These are phyloP conservation scores for Struthio camelus DNA, from an alignment of 2,113 vertebrate species.

Conservation along the genomic window DNA sequence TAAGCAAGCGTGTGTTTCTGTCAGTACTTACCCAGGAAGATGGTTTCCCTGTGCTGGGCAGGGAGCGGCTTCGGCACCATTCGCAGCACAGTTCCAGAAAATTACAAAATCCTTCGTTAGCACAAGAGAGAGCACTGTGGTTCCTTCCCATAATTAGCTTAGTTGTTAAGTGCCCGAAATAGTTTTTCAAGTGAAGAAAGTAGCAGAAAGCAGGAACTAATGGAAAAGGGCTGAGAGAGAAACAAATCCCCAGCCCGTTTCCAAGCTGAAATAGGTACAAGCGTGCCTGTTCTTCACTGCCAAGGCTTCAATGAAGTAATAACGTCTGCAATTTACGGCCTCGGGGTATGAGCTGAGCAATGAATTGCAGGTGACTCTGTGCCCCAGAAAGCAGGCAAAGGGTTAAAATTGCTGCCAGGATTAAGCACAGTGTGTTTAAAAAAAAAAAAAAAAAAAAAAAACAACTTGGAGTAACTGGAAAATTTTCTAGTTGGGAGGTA, in stretches of 20 bases:
- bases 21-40: not conserved
- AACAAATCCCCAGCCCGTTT: not conserved
- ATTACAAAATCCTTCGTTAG: not conserved
- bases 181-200: not conserved
- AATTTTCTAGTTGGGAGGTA: rapidly evolving
- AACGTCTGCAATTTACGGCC: not conserved
- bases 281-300: not conserved
- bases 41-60: too few species aligned
- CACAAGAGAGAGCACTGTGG: not conserved
- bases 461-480: rapidly evolving
- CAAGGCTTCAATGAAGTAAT: not conserved
- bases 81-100: not conserved
- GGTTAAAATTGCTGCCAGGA: not conserved
- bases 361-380: rapidly evolving
- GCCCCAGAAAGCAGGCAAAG: rapidly evolving
- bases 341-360: not conserved
- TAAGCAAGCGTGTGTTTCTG: not conserved
- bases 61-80: not conserved
- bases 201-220: not conserved
- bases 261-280: not conserved
- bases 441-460: too few species aligned
- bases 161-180: not conserved
- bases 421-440: not conserved
- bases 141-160: not conserved
- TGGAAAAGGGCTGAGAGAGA: not conserved